Conservation (phyloP, 2,888 invertebrate species). For the Theristus sp. region DNA sequence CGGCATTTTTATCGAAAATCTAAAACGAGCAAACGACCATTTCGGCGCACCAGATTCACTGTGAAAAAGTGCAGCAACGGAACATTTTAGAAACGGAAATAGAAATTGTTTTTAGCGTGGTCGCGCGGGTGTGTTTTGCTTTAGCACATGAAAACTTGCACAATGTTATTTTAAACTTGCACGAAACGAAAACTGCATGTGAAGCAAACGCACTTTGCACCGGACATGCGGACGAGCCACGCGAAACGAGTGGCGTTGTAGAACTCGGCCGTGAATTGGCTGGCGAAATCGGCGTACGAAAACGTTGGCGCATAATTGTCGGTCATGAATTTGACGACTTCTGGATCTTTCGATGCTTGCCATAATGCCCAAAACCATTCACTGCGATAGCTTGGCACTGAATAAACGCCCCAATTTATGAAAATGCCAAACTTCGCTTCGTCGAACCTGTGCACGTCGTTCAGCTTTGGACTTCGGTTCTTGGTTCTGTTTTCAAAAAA, state of each 20-base stretch:
- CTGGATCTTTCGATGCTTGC: conserved; percentile 11
- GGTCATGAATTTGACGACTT: conserved; percentile 47
- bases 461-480: no score
- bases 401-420: conserved; percentile 50
- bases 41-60: no score
- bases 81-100: no score
- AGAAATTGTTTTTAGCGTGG: not conserved
- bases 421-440: conserved; percentile 76
- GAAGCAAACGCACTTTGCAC: conserved; percentile 61
- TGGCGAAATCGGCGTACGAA: conserved; percentile 73
- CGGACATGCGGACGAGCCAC: conserved; percentile 55
- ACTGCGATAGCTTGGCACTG: conserved; percentile 51
- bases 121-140: no score
- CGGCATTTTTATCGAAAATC: no score
- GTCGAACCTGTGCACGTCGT: no score
- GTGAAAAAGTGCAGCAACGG: no score
- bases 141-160: no score
- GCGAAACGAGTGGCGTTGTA: conserved; percentile 70
- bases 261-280: conserved; percentile 61
- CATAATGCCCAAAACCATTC: conserved; percentile 52
- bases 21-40: no score
- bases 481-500: no score
- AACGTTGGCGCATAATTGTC: conserved; percentile 63
- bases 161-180: no score
- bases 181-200: no score